Percentiles rank a stretch among this genome's conserved stretches.
Conservation (phyloP, 2,888 invertebrate species). For the Lamellibrachia satsuma region DNA sequence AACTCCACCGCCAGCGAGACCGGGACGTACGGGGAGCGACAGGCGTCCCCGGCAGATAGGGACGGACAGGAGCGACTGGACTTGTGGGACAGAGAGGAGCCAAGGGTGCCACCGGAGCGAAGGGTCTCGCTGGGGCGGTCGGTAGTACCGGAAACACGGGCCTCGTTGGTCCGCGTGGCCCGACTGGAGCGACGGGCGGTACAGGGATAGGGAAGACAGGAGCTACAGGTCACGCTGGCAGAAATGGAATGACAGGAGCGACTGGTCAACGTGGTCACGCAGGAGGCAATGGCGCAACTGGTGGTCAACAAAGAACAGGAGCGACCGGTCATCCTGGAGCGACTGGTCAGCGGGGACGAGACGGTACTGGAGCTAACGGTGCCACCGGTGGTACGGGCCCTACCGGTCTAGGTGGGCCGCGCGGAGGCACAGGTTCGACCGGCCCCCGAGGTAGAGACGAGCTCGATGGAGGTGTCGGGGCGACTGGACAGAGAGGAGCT, state of each 20-base stretch:
- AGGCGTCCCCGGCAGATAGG: slow-evolving; percentile 14
- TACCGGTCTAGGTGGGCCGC: background rate
- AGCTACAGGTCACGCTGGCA: slow-evolving; percentile 18
- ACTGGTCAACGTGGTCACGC: slow-evolving; percentile 14
- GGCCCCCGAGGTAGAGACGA: slow-evolving; percentile 20
- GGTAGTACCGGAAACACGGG: slow-evolving; percentile 14
- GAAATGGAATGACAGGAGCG: background rate
- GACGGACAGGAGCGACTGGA: background rate
- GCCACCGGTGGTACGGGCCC: slow-evolving; percentile 26
- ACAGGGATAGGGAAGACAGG: slow-evolving; percentile 8
- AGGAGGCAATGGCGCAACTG: slow-evolving; percentile 1
- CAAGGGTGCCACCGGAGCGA: background rate
- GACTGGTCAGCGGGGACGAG: background rate
- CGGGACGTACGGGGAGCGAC: too few relatives aligned
- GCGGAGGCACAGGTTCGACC: slow-evolving; percentile 21
- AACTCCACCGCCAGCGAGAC: too few relatives aligned
- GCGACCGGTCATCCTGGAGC: slow-evolving; percentile 26
- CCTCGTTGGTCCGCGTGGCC: background rate
- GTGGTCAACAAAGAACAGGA: background rate
- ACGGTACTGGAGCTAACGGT: slow-evolving; percentile 21
- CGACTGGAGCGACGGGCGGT: background rate
- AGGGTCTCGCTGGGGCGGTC: background rate
- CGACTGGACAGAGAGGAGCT: background rate
- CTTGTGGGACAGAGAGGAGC: background rate
- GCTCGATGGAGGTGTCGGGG: background rate